Base-by-base conservation (phyloP, 2,113 vertebrate species). In the Ursus arctos region DNA sequence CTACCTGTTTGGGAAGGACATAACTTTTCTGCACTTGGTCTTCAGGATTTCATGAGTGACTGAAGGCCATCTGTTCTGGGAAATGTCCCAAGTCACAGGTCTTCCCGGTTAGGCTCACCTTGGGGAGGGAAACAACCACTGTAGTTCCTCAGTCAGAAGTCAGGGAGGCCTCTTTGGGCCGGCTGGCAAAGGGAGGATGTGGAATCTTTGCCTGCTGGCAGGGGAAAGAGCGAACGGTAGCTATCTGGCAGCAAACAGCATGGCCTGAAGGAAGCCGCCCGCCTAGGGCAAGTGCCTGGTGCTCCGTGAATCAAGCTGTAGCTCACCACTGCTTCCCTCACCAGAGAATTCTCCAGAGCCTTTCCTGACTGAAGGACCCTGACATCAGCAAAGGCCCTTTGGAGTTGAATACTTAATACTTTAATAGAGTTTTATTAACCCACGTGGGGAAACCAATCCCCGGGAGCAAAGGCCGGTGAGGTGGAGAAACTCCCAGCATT, bases 261-360 rank as follows among this genome's bases (percentile, higher is more conserved):
- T 49, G 71, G 88, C 86, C 93, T 13, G 49, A 88, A 97, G 96
- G 81, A 97, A 93, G 79, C 12, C 89, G 93, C 91, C 72, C 89
- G 95, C 91, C 72, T 21, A 8, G 36, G 51, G 96, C 93, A 57
- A 61, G 77, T 6, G 31, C 28, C 36, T 11, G 0, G 28, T 21
- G 85, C 59, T 57, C 88, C 40, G 10, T 67, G 86, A 88, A 82
- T 91, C 51, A 79, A 51, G 43, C 57, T 43, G 16, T 24, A 43
- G 49, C 49, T 40, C 85, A 19, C 43, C 47, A n/a, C 28, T 36
- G 14, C 72, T 26, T 89, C 43, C 67, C 11, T 63, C 0, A n/a
- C 7, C 19, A 1, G 22, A 72, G 71, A 94, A 85, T 47, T 92
- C 85, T 91, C 95, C 15, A 0, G 36, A 82, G 89, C 16, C 72